Percentiles rank a stretch among this genome's conserved stretches.
phyloP scores from a whole-genome alignment of 2,113 vertebrate genomes.

The Pseudorasbora parva region DNA sequence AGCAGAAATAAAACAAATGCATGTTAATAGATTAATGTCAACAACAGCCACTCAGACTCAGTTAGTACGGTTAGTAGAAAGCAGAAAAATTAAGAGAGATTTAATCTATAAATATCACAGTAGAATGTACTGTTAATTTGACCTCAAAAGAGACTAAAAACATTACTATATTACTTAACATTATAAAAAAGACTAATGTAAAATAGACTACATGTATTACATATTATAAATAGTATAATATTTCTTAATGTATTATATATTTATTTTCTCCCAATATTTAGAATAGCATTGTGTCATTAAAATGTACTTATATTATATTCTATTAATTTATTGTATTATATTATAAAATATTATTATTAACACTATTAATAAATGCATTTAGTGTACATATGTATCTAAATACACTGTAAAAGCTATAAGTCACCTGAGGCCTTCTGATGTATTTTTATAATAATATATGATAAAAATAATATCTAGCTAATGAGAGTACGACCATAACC shows the following conservation, averaged over 20 bases:
- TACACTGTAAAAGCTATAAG: not conserved
- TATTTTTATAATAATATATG: too few species aligned
- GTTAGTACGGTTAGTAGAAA: conserved; percentile 64
- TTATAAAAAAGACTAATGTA: not conserved
- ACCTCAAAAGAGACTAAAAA: not conserved
- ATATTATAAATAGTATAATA: not conserved
- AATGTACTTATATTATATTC: too few species aligned
- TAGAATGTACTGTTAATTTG: not conserved
- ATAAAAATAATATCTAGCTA: too few species aligned
- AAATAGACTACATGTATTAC: not conserved
- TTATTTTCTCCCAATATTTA: not conserved
- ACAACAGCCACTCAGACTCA: conserved; percentile 70
- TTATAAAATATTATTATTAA: not conserved
- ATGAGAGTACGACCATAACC: too few species aligned
- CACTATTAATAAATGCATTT: too few species aligned
- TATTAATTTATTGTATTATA: not conserved
- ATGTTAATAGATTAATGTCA: conserved; percentile 90
- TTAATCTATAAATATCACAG: not conserved
- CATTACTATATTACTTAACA: too few species aligned
- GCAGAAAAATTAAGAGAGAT: not conserved
- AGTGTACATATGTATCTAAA: not conserved
- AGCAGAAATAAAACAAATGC: conserved; percentile 98
- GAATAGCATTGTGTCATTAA: not conserved
- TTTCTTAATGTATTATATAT: not conserved
- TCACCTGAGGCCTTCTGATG: not conserved